Percentiles rank a stretch among this genome's conserved stretches.
These are phyloP conservation scores for Lithophane ornitopus DNA, from an alignment of 2,888 invertebrate genomes.

Conservation along the genomic window DNA sequence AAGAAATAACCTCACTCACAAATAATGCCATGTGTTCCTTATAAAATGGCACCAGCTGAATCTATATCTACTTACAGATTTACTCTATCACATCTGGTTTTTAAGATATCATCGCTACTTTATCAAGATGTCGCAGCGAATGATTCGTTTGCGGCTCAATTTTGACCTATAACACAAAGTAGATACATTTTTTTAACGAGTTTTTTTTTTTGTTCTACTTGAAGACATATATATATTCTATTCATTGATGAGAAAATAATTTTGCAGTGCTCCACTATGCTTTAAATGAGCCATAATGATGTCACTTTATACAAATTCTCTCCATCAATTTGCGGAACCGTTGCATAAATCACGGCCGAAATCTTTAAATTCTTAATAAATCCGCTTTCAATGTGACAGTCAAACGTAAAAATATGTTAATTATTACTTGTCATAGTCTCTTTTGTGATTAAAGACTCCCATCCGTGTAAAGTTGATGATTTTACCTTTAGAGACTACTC, in stretches of 20 bases:
- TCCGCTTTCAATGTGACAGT: neutral
- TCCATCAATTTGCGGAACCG: neutral
- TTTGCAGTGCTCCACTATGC: neutral
- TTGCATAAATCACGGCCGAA: neutral
- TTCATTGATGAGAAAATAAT: neutral
- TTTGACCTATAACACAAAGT: neutral
- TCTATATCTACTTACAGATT: conserved; percentile 34
- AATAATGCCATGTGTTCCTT: conserved; percentile 7
- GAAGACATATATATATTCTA: neutral
- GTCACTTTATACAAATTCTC: neutral
- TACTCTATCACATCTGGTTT: conserved; percentile 42
- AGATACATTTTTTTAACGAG: neutral
- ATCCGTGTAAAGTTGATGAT: neutral
- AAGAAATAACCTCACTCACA: neutral
- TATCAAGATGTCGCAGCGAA: neutral
- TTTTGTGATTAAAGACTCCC: neutral
- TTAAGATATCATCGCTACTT: conserved; percentile 29
- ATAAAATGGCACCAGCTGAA: conserved; percentile 4
- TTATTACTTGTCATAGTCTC: neutral
- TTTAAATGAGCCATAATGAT: neutral
- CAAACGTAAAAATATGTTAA: neutral
- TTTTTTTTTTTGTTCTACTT: neutral
- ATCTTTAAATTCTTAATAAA: neutral
- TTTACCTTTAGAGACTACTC: too few relatives aligned
- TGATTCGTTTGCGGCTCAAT: neutral